These are phyloP conservation scores for Nephrotoma guestfalica DNA, from an alignment of 2,888 invertebrate genomes.

Conservation along the genomic window DNA sequence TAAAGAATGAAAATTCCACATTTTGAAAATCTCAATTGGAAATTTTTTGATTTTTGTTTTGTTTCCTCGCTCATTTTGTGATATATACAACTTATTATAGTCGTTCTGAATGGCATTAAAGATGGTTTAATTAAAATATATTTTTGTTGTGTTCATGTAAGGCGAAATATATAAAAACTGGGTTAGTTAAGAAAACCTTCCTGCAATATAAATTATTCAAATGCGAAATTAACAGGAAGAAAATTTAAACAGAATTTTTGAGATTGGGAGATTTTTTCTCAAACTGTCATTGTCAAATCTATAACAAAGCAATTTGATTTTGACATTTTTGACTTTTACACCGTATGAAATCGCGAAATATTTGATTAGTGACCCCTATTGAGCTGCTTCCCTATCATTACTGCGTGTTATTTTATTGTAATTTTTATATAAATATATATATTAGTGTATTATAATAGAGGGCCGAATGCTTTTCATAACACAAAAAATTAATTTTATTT, in stretches of 20 bases:
- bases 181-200: neutral
- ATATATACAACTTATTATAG: neutral
- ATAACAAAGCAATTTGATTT: neutral
- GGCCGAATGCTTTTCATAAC: too few relatives aligned
- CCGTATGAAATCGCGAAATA: too few relatives aligned
- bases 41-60: neutral
- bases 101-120: neutral
- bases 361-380: too few relatives aligned
- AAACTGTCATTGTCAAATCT: neutral
- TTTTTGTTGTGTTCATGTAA: neutral
- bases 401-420: too few relatives aligned
- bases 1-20: neutral
- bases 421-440: too few relatives aligned
- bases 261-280: neutral
- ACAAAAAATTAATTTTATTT: too few relatives aligned
- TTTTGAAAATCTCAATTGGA: neutral
- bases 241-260: neutral
- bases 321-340: too few relatives aligned
- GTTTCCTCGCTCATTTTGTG: neutral
- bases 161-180: neutral
- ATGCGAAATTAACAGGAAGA: neutral
- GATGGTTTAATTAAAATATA: neutral
- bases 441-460: too few relatives aligned
- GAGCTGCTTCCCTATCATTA: too few relatives aligned
- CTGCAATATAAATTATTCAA: neutral